Conservation (phyloP, 2,113 vertebrate species). For the Corythornis cristatus region DNA sequence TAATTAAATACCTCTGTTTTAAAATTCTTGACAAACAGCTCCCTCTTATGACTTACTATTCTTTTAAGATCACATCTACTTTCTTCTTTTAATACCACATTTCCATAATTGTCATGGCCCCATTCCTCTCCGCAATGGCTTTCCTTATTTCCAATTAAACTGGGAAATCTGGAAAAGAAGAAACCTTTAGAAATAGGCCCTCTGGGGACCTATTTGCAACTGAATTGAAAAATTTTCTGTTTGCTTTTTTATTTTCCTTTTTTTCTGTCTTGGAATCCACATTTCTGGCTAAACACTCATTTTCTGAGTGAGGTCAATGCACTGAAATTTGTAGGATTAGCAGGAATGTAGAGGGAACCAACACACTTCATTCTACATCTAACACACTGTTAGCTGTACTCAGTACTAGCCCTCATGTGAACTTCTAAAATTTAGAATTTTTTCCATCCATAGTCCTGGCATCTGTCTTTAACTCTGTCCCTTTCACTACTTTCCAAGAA, state of each 20-base stretch:
- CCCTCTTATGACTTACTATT: not conserved
- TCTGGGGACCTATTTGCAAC: not conserved
- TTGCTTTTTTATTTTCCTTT: not conserved
- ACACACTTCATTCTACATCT: not conserved
- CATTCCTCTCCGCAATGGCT: not conserved
- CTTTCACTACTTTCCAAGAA: not conserved
- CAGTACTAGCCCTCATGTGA: accelerated
- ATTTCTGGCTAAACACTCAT: not conserved
- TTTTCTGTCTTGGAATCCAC: not conserved
- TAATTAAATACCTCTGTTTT: not conserved
- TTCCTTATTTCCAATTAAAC: not conserved
- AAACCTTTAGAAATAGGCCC: not conserved
- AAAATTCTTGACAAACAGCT: not conserved
- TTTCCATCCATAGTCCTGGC: not conserved
- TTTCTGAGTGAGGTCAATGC: not conserved
- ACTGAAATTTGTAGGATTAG: not conserved
- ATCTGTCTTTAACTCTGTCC: not conserved
- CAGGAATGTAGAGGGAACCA: not conserved
- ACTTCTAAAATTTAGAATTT: not conserved
- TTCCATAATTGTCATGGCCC: not conserved
- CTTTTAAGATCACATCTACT: not conserved
- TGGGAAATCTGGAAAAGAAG: not conserved
- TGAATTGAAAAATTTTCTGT: not conserved
- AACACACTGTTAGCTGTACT: not conserved
- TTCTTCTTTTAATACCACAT: not conserved